These are phyloP conservation scores for Pachycephus smyrnensis DNA, from an alignment of 2,888 invertebrate genomes.

Conservation along the genomic window DNA sequence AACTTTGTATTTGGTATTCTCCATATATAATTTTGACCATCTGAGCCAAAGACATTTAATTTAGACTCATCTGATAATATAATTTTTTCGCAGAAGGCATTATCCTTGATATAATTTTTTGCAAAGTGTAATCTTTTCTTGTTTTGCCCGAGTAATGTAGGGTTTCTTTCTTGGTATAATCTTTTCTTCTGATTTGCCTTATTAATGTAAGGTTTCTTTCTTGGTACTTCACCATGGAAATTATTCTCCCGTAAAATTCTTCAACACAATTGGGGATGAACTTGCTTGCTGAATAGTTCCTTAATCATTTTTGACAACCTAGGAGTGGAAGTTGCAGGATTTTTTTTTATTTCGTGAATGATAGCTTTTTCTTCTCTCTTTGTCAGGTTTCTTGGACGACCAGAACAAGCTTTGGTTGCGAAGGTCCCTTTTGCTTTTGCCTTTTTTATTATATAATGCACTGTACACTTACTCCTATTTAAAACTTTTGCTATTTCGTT, in stretches of 20 bases:
- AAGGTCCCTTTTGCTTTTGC: not conserved
- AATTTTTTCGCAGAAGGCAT: not conserved
- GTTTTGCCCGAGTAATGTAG: not conserved
- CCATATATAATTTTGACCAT: constrained; percentile 8
- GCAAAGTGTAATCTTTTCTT: not conserved
- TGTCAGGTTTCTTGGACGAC: constrained; percentile 7
- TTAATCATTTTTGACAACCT: not conserved
- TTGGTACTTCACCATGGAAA: not conserved
- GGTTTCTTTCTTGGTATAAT: constrained; percentile 5
- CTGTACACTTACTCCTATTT: not conserved
- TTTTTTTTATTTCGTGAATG: constrained; percentile 9
- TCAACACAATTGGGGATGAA: not conserved
- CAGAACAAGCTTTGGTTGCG: not conserved
- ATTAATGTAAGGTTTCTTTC: constrained; percentile 10
- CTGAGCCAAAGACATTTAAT: constrained; percentile 13
- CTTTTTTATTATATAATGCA: constrained; percentile 2
- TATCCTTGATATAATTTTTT: not conserved
- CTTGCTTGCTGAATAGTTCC: not conserved
- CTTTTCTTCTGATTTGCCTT: not conserved
- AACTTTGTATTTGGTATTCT: constrained; percentile 9
- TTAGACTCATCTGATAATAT: constrained; percentile 18
- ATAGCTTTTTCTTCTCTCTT: constrained; percentile 1
- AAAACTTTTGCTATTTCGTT: constrained; percentile 1
- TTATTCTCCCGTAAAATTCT: not conserved
- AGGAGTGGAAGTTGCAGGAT: not conserved